Base-by-base conservation (phyloP, 64 coral and sea anemone genomes). In the Actinia equina region DNA sequence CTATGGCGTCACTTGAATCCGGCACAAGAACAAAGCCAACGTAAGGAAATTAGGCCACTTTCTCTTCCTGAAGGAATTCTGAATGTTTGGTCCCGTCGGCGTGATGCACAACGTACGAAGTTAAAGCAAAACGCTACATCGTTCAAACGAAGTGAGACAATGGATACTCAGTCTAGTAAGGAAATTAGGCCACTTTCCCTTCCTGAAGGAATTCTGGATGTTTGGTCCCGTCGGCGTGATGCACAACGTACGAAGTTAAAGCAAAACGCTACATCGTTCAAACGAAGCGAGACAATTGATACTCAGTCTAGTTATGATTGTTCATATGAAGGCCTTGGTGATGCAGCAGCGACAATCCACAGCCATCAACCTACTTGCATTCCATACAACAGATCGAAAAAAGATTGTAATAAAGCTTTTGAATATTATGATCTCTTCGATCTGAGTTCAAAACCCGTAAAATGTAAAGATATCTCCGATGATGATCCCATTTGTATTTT, bases 351-450 rank as follows among this genome's bases (percentile, higher is more conserved):
- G 6, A 14, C 0, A 30, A 5, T 30, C 22, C 12, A 71, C 23
- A 27, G 10, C 22, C 65, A 82, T 25, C 13, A 82, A 13, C 7
- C 53, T 27, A 25, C 44, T 26, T 95, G 94, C 67, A 59, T 89
- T 6, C 87, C 87, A 37, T 56, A 89, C 43, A 85, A 70, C 43
- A 92, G 80, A 44, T 87, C 87, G 18, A 27, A 84, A 15, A 22
- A 87, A 20, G 86, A 92, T 45, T 95, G 94, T 62, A 83, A 82
- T 41, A 49, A 65, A 42, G 83, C 94, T 6, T 89, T 92, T 18
- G 60, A 65, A 17, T 95, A 84, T 85, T 95, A 92, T 60, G 91
- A 89, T 17, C 56, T 13, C 6, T 95, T 89, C 37, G 88, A 87
- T 74, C 17, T 89, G 15, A 79, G 86, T 37, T 89, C 94, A 22